phyloP scores from a whole-genome alignment of 2,113 vertebrate genomes.

The Asarcornis scutulata region DNA sequence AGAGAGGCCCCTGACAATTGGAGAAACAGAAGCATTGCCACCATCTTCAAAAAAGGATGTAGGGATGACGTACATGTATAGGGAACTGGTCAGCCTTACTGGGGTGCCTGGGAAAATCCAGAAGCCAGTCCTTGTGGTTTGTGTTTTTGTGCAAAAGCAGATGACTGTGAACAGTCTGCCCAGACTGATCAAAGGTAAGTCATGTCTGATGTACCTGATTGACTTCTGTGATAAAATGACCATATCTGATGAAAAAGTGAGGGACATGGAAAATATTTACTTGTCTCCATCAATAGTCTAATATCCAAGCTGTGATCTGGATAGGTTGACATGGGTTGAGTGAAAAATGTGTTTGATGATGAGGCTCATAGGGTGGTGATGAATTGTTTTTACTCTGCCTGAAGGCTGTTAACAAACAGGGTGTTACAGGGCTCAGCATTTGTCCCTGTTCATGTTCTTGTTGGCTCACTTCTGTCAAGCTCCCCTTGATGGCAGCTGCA shows the following conservation, averaged over 20 bases:
- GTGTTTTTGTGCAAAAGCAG: no score
- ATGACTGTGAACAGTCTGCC: no score
- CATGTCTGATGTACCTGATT: background rate
- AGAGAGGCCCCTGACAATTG: background rate
- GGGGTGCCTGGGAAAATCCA: background rate
- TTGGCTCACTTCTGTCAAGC: background rate
- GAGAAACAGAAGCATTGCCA: background rate
- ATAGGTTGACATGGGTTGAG: background rate
- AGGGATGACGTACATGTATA: background rate
- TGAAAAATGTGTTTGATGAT: background rate
- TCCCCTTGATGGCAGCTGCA: background rate
- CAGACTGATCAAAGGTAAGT: no score
- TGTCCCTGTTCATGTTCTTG: background rate
- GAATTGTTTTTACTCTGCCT: background rate
- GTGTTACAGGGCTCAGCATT: background rate
- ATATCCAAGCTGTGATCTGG: background rate
- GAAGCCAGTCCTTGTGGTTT: background rate
- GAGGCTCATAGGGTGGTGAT: background rate
- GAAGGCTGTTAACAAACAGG: background rate
- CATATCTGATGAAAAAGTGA: background rate
- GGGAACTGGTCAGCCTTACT: background rate
- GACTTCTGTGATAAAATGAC: background rate
- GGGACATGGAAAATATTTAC: background rate
- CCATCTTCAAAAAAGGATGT: background rate
- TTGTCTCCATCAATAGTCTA: background rate